Conservation (phyloP, 2,113 vertebrate genomes). For the Elaphurus davidianus region DNA sequence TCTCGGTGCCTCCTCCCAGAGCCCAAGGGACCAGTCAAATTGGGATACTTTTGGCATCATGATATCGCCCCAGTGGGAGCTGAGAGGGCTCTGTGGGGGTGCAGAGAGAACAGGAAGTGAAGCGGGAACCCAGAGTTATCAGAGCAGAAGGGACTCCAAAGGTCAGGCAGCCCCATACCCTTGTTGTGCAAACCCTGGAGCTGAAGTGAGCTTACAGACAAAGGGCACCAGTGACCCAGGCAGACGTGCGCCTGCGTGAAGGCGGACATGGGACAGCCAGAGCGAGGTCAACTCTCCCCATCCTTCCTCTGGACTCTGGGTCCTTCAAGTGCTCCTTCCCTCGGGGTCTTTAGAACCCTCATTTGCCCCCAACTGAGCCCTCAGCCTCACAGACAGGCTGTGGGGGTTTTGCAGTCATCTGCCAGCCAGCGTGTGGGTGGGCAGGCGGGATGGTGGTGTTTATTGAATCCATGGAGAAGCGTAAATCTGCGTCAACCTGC, state of each 20-base stretch:
- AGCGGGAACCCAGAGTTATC: not conserved
- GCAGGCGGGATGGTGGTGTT: fast-evolving
- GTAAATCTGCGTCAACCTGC: not conserved
- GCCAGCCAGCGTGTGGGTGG: not conserved
- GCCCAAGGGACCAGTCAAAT: not conserved
- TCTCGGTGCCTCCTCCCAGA: fast-evolving
- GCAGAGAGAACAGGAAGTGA: not conserved
- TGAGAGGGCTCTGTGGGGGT: not conserved
- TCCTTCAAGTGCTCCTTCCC: not conserved
- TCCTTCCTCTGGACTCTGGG: not conserved
- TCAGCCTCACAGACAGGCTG: not conserved
- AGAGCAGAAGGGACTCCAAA: not conserved
- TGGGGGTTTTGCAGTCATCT: not conserved
- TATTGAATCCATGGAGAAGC: not conserved
- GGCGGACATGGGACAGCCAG: fast-evolving
- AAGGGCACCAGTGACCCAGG: not conserved
- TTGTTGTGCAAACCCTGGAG: not conserved
- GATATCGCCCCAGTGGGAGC: not conserved
- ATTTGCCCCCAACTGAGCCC: not conserved
- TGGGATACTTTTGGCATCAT: not conserved
- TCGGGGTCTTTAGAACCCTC: not conserved
- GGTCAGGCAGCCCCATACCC: not conserved
- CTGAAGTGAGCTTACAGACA: not conserved
- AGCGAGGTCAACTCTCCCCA: not conserved
- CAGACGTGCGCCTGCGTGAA: not conserved